Evolutionary conservation across 2,797 vertebrate species (phyloP), one percentile per base, ranked within the genome.

Genomic region (Neoniphon sammara): DNA sequence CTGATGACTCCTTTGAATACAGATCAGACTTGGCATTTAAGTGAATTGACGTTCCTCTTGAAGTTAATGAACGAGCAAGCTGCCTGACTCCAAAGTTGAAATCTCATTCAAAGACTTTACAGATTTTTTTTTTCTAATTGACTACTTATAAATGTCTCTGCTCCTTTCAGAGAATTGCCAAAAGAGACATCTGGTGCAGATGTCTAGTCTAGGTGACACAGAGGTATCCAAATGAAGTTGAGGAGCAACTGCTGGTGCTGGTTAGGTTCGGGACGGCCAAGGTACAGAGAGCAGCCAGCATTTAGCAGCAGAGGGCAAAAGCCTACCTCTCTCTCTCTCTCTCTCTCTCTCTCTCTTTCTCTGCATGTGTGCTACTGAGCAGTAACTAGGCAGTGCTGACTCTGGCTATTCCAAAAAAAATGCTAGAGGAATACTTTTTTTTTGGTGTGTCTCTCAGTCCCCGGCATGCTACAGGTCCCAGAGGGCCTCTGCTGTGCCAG

Each of bases 1-100:
- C 44, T 0, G 65, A 78, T 65, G 77, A 79, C 67, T 86, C 66
- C 62, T 87, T 77, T 88, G 83, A 89, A 86, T 80, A 77, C 75
- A 82, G 86, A 89, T 87, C 84, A 89, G 68, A 85, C 17, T 53
- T 87, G 81, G 62, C 78, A 85, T 90, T 89, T 82, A 78, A 76
- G 73, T 59, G 3, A 79, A 86, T 74, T 82, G 63, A 73, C 12
- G 0, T 44, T 70, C 83, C 83, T 78, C 75, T 66, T 59, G 1
- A 76, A 85, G 73, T 80, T 85, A 89, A 87, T 87, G 79, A 78
- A 81, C 57, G 2, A 70, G 60, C 31, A 21, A 76, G 60, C 31
- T 52, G 54, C 73, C 53, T 53, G 31, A 76, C 66, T 73, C 34
- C 54, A 66, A 77, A 81, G 82, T 21, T 53, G 55, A 80, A 74